Evolutionary conservation across 2,888 invertebrate species (phyloP).

Genomic region (Nemapogon koenigi): DNA sequence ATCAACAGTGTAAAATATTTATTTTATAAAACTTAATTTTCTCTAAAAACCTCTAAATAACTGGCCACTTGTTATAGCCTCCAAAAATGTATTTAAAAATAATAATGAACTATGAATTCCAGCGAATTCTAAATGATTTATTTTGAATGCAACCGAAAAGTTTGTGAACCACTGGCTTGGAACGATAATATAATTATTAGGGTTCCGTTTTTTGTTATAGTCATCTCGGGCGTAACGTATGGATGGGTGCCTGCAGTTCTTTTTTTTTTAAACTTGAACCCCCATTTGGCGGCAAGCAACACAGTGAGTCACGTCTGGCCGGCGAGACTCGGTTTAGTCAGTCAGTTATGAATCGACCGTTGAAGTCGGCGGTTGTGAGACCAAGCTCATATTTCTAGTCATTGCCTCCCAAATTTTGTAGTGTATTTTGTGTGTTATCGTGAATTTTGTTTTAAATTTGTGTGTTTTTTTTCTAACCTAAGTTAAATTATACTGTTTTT

Average conservation of each 20-base stretch:
- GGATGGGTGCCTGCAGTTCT: slow-evolving; percentile 42
- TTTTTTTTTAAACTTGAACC: slow-evolving; percentile 54
- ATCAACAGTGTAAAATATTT: too few relatives aligned
- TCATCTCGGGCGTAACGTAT: slow-evolving; percentile 60
- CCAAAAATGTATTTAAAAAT: too few relatives aligned
- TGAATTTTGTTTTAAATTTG: slow-evolving; percentile 20
- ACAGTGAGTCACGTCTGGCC: too few relatives aligned
- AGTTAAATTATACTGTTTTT: slow-evolving; percentile 25
- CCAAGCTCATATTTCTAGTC: slow-evolving; percentile 52
- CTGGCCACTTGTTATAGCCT: too few relatives aligned
- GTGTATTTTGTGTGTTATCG: slow-evolving; percentile 14
- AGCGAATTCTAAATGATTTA: too few relatives aligned
- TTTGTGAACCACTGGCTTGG: slow-evolving; percentile 41
- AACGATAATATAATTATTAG: slow-evolving; percentile 47
- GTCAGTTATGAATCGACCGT: slow-evolving; percentile 57
- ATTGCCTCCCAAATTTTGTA: slow-evolving; percentile 49
- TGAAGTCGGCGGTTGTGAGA: slow-evolving; percentile 48
- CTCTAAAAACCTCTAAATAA: too few relatives aligned
- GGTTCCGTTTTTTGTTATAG: slow-evolving; percentile 58
- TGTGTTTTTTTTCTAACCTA: slow-evolving; percentile 23
- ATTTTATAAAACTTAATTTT: too few relatives aligned
- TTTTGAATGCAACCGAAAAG: slow-evolving; percentile 18
- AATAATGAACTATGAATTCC: too few relatives aligned
- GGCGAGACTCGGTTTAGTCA: too few relatives aligned
- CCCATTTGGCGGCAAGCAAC: slow-evolving; percentile 17